These are phyloP conservation scores for Ctenosaura bakeri DNA, from an alignment of 2,797 vertebrate genomes.

Conservation along the genomic window DNA sequence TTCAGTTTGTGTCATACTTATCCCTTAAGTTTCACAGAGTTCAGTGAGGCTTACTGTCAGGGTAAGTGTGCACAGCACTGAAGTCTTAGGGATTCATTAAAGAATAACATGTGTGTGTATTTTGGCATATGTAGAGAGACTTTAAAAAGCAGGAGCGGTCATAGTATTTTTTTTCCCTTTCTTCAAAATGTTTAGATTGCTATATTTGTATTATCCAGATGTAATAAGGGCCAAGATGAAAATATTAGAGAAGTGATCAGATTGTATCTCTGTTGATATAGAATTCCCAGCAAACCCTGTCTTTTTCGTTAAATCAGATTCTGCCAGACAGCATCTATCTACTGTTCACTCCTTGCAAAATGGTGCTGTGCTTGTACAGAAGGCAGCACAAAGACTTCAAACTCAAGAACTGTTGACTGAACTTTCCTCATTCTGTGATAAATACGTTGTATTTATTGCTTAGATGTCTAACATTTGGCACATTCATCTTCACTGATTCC, in stretches of 20 bases:
- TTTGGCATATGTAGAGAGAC: background rate
- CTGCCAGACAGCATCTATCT: background rate
- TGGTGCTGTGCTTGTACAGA: conserved; percentile 14
- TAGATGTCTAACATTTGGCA: background rate
- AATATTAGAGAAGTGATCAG: conserved; percentile 44
- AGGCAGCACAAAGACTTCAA: conserved; percentile 32
- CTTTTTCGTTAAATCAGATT: conserved; percentile 28
- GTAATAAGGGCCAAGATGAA: conserved; percentile 23
- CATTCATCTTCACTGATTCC: conserved; percentile 4
- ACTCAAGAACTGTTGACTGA: background rate
- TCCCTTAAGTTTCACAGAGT: background rate
- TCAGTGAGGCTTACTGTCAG: background rate
- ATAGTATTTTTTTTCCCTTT: conserved; percentile 38
- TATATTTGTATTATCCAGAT: conserved; percentile 56
- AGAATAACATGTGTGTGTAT: background rate
- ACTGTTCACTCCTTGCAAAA: conserved; percentile 1
- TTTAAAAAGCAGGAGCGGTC: background rate
- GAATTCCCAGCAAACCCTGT: conserved; percentile 19
- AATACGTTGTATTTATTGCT: conserved; percentile 36
- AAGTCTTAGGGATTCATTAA: background rate
- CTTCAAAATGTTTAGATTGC: conserved; percentile 13
- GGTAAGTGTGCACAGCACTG: background rate
- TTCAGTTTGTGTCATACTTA: background rate
- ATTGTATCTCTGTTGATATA: conserved; percentile 24
- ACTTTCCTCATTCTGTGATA: conserved; percentile 16